A percentile compares a stretch with the other conserved stretches of the same genome.
phyloP scores from a whole-genome alignment of 2,888 invertebrate genomes.

The Glyphotaelius pellucidus region DNA sequence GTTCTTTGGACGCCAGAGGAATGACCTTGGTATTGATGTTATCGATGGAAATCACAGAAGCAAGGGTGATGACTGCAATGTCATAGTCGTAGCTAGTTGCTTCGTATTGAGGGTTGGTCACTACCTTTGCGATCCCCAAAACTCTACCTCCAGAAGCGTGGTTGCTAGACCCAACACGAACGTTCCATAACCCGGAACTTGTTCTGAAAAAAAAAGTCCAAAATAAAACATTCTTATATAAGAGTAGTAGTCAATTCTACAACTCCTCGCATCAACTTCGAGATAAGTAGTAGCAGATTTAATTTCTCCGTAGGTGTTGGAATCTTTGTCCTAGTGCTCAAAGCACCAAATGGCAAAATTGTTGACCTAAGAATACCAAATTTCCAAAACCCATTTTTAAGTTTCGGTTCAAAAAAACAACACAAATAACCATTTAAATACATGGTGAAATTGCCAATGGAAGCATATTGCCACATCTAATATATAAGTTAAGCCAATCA shows the following conservation, averaged over 20 bases:
- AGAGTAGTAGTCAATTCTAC: background rate
- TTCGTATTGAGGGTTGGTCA: constrained; percentile 4
- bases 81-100: constrained; percentile 2
- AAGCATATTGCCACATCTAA: background rate
- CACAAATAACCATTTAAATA: too few species aligned
- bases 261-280: background rate
- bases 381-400: too few species aligned
- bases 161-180: constrained; percentile 65
- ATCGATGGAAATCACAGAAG: background rate
- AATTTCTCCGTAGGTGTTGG: background rate
- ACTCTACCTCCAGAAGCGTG: constrained; percentile 14
- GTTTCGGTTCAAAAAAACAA: too few species aligned
- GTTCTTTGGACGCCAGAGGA: constrained; percentile 8
- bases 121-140: background rate
- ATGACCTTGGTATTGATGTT: constrained; percentile 14
- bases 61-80: constrained; percentile 26
- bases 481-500: background rate
- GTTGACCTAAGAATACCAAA: too few species aligned
- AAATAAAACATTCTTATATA: background rate
- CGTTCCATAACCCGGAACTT: constrained; percentile 20
- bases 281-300: background rate
- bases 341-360: too few species aligned
- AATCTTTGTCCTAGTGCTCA: too few species aligned
- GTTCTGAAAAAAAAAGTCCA: background rate
- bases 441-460: background rate